A percentile compares a stretch with the other conserved stretches of the same genome.
These are phyloP conservation scores for Phalacrocorax carbo DNA, from an alignment of 2,113 vertebrate genomes.

Conservation along the genomic window DNA sequence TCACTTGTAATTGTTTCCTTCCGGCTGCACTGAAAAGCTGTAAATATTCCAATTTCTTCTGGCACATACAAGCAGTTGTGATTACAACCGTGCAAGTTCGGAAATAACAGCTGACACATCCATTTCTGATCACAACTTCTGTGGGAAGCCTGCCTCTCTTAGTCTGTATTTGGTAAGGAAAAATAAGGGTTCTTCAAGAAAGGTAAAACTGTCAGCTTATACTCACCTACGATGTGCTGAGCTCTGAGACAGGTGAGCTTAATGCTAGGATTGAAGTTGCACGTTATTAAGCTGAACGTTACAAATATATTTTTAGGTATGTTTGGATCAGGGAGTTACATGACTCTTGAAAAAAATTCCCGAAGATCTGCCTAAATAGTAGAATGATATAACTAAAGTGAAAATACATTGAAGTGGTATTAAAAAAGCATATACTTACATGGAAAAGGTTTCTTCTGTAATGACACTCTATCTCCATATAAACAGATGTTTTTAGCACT, in stretches of 20 bases:
- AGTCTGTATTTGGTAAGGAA: background rate
- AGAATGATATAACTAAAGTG: background rate
- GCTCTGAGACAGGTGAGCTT: background rate
- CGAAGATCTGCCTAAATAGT: background rate
- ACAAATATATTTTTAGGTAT: background rate
- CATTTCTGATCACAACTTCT: background rate
- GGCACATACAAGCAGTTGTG: background rate
- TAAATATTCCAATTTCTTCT: slow-evolving; percentile 6
- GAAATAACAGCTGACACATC: slow-evolving; percentile 13
- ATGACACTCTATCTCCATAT: background rate
- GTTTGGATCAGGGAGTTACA: background rate
- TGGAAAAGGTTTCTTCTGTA: background rate
- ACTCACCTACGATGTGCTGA: background rate
- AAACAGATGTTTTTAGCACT: background rate
- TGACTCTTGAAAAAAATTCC: background rate
- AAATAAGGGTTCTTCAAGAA: background rate
- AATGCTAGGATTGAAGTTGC: background rate
- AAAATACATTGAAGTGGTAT: background rate
- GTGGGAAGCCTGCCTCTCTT: background rate
- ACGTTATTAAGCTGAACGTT: background rate
- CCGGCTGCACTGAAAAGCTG: background rate
- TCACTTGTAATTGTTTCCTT: background rate
- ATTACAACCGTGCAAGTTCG: background rate
- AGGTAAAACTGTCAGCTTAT: background rate
- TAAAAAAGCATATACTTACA: background rate